Evolutionary conservation across 2,797 vertebrate genomes (phyloP).

Genomic region (Helostoma temminkii): DNA sequence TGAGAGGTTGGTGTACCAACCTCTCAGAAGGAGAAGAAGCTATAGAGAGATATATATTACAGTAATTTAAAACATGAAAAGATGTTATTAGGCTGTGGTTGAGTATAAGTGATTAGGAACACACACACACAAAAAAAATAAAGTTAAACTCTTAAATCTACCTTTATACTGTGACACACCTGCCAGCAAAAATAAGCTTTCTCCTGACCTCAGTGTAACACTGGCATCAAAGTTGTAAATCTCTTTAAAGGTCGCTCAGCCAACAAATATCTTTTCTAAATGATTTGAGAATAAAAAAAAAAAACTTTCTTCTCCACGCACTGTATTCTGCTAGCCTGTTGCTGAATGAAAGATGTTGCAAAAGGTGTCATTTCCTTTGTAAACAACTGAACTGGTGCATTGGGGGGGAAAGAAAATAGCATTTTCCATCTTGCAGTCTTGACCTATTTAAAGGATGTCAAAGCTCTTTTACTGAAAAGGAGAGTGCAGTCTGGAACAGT

Average conservation of each 20-base stretch:
- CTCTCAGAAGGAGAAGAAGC: too few relatives aligned
- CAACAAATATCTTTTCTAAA: background rate
- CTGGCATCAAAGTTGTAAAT: background rate
- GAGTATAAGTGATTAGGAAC: too few relatives aligned
- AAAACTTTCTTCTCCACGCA: background rate
- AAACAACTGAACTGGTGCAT: background rate
- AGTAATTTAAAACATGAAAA: too few relatives aligned
- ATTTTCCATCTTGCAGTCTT: constrained; percentile 4
- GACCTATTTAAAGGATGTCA: constrained; percentile 14
- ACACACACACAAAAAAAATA: too few relatives aligned
- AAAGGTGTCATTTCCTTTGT: background rate
- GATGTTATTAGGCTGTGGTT: too few relatives aligned
- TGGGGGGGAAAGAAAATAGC: background rate
- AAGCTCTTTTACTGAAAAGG: background rate
- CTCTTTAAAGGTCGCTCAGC: background rate
- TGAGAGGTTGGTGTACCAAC: too few relatives aligned
- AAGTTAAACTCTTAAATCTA: too few relatives aligned
- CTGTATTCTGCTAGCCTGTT: background rate
- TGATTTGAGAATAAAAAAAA: background rate
- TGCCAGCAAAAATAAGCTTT: background rate
- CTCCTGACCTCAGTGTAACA: background rate
- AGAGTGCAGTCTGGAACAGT: background rate
- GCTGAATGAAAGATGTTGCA: background rate
- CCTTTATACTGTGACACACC: too few relatives aligned
- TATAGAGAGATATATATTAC: too few relatives aligned